A percentile compares a stretch with the other conserved stretches of the same genome.
phyloP scores from a whole-genome alignment of 1,140 invertebrate genomes.

The Pseudobourletiella spinata region DNA sequence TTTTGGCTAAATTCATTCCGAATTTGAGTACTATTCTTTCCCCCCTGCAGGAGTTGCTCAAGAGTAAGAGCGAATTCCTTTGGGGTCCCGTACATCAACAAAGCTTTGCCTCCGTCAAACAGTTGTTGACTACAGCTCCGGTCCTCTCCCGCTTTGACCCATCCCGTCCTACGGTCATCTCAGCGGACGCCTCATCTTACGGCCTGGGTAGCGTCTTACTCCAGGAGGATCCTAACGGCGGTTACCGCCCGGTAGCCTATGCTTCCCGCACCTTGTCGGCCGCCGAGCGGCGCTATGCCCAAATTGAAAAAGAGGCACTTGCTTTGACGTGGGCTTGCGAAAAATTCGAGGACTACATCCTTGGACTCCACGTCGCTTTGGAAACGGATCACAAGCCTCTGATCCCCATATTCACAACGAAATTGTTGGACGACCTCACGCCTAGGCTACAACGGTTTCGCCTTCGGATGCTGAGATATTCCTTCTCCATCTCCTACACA shows the following conservation, averaged over 20 bases:
- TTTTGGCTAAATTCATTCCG: conserved; percentile 1
- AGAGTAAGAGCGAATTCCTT: neutral
- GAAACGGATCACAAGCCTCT: conserved; percentile 40
- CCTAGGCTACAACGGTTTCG: conserved; percentile 41
- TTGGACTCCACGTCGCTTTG: conserved; percentile 33
- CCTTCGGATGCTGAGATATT: conserved; percentile 39
- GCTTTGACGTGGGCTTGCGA: conserved; percentile 37
- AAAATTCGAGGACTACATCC: conserved; percentile 35
- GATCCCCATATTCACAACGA: conserved; percentile 35
- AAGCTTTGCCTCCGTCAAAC: neutral
- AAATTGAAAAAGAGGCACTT: conserved; percentile 39
- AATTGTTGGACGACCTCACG: conserved; percentile 38
- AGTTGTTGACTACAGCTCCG: conserved; percentile 2
- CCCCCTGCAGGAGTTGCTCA: neutral
- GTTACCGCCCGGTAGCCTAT: conserved; percentile 36
- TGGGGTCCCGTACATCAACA: neutral
- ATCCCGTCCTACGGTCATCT: neutral
- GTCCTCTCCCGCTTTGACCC: conserved; percentile 11
- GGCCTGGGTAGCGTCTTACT: conserved; percentile 37
- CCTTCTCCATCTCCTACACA: conserved; percentile 37
- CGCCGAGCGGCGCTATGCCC: conserved; percentile 36
- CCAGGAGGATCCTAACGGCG: conserved; percentile 25
- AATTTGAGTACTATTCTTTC: neutral
- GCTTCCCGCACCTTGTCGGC: conserved; percentile 34
- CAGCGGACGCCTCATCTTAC: conserved; percentile 33